These are phyloP conservation scores for rabbit (Oryctolagus cuniculus) DNA, from an alignment of 2,113 vertebrate species.

Conservation along the genomic window mOryCun1.1 NC_091433.1:62190501-62191000, in stretches of 20 bases:
- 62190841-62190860: too few relatives aligned
- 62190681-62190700: neutral
- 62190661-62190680: neutral
- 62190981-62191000: neutral
- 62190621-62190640: neutral
- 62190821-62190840: neutral
- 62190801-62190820: slow-evolving; percentile 9
- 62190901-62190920: neutral
- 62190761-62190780: neutral
- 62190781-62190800: neutral
- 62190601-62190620: neutral
- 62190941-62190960: neutral
- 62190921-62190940: neutral
- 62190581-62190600: neutral
- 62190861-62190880: neutral
- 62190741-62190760: neutral
- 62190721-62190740: neutral
- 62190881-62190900: neutral
- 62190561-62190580: neutral
- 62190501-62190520: slow-evolving; percentile 64
- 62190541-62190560: neutral
- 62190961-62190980: neutral
- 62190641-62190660: neutral
- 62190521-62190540: neutral
- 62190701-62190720: neutral